Conservation (phyloP, 2,113 vertebrate genomes). For the Anhinga anhinga region DNA sequence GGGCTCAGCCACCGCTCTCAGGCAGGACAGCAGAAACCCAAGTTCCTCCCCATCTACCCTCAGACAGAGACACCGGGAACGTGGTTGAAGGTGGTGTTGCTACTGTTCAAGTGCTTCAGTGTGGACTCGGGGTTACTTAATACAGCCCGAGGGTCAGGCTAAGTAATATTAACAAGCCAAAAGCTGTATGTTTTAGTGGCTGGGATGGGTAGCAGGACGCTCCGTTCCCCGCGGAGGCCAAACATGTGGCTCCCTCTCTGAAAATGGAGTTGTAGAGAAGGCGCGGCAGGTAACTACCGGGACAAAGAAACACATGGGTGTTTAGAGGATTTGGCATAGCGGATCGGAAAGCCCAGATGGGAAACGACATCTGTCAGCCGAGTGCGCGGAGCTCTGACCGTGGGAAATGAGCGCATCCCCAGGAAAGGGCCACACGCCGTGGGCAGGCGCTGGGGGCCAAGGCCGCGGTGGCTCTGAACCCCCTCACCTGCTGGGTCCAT, state of each 20-base stretch:
- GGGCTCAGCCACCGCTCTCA: not conserved
- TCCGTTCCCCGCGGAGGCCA: not conserved
- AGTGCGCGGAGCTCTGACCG: not conserved
- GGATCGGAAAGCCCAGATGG: not conserved
- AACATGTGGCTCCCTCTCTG: not conserved
- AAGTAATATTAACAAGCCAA: not conserved
- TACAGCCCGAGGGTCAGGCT: not conserved
- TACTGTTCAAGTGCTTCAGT: not conserved
- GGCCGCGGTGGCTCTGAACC: not conserved
- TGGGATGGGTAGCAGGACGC: not conserved
- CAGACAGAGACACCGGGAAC: not conserved
- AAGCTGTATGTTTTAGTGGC: not conserved
- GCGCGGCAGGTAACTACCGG: not conserved
- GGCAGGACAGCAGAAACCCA: not conserved
- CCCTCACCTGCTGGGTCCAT: not conserved
- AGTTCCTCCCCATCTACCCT: not conserved
- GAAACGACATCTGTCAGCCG: not conserved
- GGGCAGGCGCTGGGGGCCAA: not conserved
- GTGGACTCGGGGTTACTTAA: not conserved
- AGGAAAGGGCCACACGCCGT: accelerated
- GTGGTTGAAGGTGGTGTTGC: not conserved
- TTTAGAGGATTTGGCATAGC: not conserved
- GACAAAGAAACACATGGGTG: conserved; percentile 31
- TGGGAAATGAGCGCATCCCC: not conserved
- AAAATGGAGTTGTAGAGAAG: conserved; percentile 16